phyloP scores from a whole-genome alignment of 2,888 invertebrate genomes.

The Coleophora flavipennella region DNA sequence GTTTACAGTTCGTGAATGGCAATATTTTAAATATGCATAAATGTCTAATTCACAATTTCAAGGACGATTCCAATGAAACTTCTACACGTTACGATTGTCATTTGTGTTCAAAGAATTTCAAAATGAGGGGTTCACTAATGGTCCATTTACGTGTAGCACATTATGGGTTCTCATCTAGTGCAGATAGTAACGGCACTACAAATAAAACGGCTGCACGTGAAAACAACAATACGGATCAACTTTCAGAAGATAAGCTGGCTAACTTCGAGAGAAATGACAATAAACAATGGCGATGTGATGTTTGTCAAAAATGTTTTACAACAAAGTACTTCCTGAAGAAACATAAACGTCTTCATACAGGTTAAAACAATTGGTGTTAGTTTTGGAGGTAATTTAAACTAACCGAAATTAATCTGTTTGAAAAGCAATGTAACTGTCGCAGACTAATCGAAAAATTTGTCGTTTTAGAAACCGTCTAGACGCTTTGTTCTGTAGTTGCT shows the following conservation, averaged over 20 bases:
- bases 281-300: slow-evolving; percentile 90
- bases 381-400: slow-evolving; percentile 62
- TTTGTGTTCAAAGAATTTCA: slow-evolving; percentile 84
- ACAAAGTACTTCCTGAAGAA: slow-evolving; percentile 93
- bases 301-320: slow-evolving; percentile 87
- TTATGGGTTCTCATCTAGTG: slow-evolving; percentile 65
- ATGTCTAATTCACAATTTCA: slow-evolving; percentile 77
- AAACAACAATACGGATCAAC: slow-evolving; percentile 19
- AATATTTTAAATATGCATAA: slow-evolving; percentile 82
- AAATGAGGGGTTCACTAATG: slow-evolving; percentile 86
- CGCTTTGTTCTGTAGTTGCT: no score
- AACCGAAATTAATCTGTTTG: slow-evolving; percentile 18
- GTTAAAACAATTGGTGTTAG: slow-evolving; percentile 69
- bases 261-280: slow-evolving; percentile 65
- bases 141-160: slow-evolving; percentile 87
- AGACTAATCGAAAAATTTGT: no score
- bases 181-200: slow-evolving; percentile 17
- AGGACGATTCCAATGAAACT: slow-evolving; percentile 40
- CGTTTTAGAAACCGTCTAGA: no score
- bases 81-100: slow-evolving; percentile 78
- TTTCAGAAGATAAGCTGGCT: slow-evolving; percentile 25
- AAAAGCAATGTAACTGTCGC: no score
- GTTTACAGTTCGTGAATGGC: slow-evolving; percentile 78
- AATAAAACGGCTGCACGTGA: slow-evolving; percentile 17
- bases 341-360: slow-evolving; percentile 89